A percentile compares a stretch with the other conserved stretches of the same genome.
Evolutionary conservation across 2,797 vertebrate species (phyloP).

Genomic region (Lutjanus argentimaculatus): DNA sequence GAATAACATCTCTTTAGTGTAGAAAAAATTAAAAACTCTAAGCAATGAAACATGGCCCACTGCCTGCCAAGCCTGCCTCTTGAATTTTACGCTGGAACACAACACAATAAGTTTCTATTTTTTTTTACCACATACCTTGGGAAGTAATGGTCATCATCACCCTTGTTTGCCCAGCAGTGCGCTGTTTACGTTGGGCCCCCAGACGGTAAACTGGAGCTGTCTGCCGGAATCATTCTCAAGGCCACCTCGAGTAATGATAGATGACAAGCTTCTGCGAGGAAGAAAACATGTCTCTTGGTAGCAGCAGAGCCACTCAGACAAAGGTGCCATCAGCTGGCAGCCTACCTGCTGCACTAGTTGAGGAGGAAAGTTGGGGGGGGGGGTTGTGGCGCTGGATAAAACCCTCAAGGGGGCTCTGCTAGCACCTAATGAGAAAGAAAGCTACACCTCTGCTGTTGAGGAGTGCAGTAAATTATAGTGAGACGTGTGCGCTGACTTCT

Average conservation of each 20-base stretch:
- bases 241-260: slow-evolving; percentile 74
- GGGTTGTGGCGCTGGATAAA: slow-evolving; percentile 24
- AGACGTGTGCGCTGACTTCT: slow-evolving; percentile 25
- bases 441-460: slow-evolving; percentile 35
- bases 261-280: slow-evolving; percentile 74
- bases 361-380: slow-evolving; percentile 11
- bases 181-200: slow-evolving; percentile 69
- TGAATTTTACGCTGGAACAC: slow-evolving; percentile 10
- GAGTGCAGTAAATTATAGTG: slow-evolving; percentile 54
- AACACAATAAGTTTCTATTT: slow-evolving; percentile 13
- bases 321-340: slow-evolving; percentile 62
- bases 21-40: slow-evolving; percentile 18
- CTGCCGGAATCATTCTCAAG: slow-evolving; percentile 73
- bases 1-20: background rate
- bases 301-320: slow-evolving; percentile 57
- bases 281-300: slow-evolving; percentile 63
- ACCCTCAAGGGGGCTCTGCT: slow-evolving; percentile 38
- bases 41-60: slow-evolving; percentile 8
- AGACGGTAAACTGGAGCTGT: slow-evolving; percentile 70
- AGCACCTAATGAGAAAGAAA: slow-evolving; percentile 53
- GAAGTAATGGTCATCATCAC: slow-evolving; percentile 70
- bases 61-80: slow-evolving; percentile 4
- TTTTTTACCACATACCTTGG: slow-evolving; percentile 33
- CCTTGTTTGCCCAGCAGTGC: slow-evolving; percentile 64
- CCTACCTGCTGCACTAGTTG: slow-evolving; percentile 39